Evolutionary conservation across 1,140 invertebrate species (phyloP).

Genomic region (Zeugodacus cucurbitae): DNA sequence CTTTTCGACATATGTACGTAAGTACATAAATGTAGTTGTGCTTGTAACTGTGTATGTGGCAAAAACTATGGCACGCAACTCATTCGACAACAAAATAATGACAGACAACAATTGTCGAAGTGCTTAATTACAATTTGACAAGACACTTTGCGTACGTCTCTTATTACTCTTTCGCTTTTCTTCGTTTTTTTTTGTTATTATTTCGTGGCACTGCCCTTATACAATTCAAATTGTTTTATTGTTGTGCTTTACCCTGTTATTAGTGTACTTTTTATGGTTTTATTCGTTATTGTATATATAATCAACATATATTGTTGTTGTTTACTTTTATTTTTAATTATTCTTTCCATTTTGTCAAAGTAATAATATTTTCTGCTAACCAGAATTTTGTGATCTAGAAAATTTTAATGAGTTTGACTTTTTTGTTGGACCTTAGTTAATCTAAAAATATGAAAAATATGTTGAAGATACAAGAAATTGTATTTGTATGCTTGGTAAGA

Average conservation of each 20-base stretch:
- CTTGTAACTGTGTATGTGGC: no score
- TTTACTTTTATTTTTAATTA: neutral
- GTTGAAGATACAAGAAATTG: no score
- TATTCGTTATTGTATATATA: neutral
- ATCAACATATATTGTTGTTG: neutral
- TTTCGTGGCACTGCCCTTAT: neutral
- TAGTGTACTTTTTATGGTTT: neutral
- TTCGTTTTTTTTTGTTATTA: neutral
- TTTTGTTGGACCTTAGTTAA: neutral
- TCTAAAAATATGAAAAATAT: no score
- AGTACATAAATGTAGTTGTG: no score
- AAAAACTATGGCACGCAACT: no score
- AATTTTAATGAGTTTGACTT: constrained; percentile 14
- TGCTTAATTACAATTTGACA: constrained; percentile 25
- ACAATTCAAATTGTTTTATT: no score
- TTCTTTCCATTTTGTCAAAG: neutral
- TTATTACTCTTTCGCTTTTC: neutral
- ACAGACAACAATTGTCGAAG: constrained; percentile 4
- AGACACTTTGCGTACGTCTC: neutral
- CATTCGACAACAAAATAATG: neutral
- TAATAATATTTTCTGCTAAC: neutral
- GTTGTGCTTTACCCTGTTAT: neutral
- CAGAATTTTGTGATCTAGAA: constrained; percentile 22
- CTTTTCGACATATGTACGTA: no score
- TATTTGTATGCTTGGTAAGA: no score